A percentile compares a stretch with the other conserved stretches of the same genome.
Evolutionary conservation across 2,888 invertebrate genomes (phyloP).

Genomic region (Amaurobius ferox): DNA sequence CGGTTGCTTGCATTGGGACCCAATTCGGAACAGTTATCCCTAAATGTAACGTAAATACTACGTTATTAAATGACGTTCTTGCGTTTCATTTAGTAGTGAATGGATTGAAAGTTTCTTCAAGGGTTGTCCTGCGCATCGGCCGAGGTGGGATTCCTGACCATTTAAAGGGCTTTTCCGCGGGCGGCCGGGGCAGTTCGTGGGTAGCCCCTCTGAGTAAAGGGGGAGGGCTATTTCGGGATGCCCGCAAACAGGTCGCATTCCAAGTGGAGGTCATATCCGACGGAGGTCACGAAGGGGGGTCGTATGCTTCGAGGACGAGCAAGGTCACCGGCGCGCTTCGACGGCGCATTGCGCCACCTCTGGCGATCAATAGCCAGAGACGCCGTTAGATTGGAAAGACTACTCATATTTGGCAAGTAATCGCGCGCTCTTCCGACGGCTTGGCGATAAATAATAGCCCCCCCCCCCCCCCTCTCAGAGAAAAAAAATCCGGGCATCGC

Average conservation of each 20-base stretch:
- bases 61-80: too few relatives aligned
- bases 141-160: neutral
- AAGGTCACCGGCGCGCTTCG: conserved; percentile 64
- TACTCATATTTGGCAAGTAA: conserved; percentile 30
- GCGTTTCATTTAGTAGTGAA: neutral
- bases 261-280: conserved; percentile 51
- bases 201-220: neutral
- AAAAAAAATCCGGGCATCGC: too few relatives aligned
- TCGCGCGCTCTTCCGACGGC: conserved; percentile 25
- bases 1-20: too few relatives aligned
- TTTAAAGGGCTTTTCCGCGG: neutral
- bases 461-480: too few relatives aligned
- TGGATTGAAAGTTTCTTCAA: neutral
- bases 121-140: neutral
- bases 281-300: conserved; percentile 49
- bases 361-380: conserved; percentile 60
- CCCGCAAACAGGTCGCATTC: conserved; percentile 27
- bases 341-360: conserved; percentile 67
- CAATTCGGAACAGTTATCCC: too few relatives aligned
- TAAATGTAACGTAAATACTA: too few relatives aligned
- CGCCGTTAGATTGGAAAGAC: conserved; percentile 31
- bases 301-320: conserved; percentile 43
- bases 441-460: conserved; percentile 10
- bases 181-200: neutral
- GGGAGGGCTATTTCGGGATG: conserved; percentile 8